Percentiles rank a stretch among this genome's conserved stretches.
Evolutionary conservation across 2,888 invertebrate genomes (phyloP).

Genomic region (Lasioglossum marginatum): DNA sequence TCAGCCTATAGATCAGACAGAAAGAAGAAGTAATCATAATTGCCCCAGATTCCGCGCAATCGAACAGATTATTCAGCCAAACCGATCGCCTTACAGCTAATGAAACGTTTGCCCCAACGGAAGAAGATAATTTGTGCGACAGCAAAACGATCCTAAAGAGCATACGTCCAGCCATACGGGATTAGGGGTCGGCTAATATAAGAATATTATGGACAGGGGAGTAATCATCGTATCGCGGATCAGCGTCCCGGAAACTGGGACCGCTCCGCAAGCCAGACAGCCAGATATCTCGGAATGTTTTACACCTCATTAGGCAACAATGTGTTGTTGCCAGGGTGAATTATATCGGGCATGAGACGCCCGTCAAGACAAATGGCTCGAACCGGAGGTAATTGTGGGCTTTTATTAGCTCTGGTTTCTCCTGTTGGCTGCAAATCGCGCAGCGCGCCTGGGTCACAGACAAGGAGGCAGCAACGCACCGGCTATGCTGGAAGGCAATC

Average conservation of each 20-base stretch:
- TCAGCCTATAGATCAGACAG: background rate
- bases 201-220: conserved; percentile 41
- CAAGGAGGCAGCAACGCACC: conserved; percentile 57
- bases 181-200: conserved; percentile 27
- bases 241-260: conserved; percentile 53
- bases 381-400: conserved; percentile 85
- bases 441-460: conserved; percentile 64
- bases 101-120: background rate
- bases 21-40: background rate
- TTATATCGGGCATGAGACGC: conserved; percentile 84
- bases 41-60: conserved; percentile 13
- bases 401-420: conserved; percentile 84
- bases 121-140: conserved; percentile 31
- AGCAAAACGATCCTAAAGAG: background rate
- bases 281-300: conserved; percentile 83
- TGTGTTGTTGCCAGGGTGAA: conserved; percentile 84
- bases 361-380: conserved; percentile 84
- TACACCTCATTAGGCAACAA: conserved; percentile 84
- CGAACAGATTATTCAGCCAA: conserved; percentile 4
- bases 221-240: conserved; percentile 56
- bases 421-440: conserved; percentile 73
- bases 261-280: conserved; percentile 72
- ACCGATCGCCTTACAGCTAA: background rate
- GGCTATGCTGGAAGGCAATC: conserved; percentile 40
- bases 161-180: background rate